Percentiles rank a stretch among this genome's conserved stretches.
Evolutionary conservation across 2,797 vertebrate species (phyloP).

Genomic region (Hirundo rustica): DNA sequence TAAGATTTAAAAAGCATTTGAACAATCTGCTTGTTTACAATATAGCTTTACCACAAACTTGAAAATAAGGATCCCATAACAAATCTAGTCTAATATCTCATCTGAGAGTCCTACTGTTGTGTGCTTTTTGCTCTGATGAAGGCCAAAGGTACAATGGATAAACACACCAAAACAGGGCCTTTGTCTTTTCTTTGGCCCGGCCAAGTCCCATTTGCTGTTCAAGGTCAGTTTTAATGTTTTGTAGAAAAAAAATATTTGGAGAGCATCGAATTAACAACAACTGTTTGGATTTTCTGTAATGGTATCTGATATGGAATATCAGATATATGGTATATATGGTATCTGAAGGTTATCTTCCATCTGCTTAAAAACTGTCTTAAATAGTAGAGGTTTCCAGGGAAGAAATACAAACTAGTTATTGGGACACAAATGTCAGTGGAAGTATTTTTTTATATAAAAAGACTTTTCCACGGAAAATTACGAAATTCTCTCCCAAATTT

Average conservation of each 20-base stretch:
- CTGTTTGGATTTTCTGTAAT: not conserved
- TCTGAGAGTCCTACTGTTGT: not conserved
- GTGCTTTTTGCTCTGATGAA: not conserved
- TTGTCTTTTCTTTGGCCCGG: not conserved
- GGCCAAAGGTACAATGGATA: not conserved
- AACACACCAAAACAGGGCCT: not conserved
- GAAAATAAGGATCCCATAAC: not conserved
- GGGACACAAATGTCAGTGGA: not conserved
- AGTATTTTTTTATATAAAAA: not conserved
- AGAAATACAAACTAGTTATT: not conserved
- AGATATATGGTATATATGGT: not conserved
- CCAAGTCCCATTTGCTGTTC: not conserved
- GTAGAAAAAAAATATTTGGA: not conserved
- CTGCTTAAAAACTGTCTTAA: slow-evolving; percentile 1
- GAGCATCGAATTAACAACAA: not conserved
- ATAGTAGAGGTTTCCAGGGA: not conserved
- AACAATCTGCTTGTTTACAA: not conserved
- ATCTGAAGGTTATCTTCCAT: not conserved
- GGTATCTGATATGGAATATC: not conserved
- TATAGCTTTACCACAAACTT: not conserved
- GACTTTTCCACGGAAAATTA: not conserved
- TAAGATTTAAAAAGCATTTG: not conserved
- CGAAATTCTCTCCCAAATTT: not conserved
- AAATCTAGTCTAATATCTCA: not conserved
- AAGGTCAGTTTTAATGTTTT: slow-evolving; percentile 2